Base-by-base conservation (phyloP, 1,140 invertebrate species). In the Drosophila watanabei region DNA sequence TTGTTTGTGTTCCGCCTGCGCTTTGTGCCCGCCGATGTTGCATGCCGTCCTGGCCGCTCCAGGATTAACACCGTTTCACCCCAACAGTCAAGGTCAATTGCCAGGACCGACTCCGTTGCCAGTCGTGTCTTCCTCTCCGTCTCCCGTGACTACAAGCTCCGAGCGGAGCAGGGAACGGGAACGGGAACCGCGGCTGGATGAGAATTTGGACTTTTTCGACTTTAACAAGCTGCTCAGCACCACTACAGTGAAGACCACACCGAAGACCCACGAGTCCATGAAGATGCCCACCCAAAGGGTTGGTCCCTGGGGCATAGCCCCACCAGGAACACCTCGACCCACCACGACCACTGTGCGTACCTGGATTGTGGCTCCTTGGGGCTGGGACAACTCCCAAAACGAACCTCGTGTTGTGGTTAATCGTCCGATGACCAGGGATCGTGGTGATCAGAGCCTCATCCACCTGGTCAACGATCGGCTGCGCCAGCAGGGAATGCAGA, bases 401-500 rank as follows among this genome's bases (percentile, higher is more conserved):
- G 39, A 51, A 37, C 56, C 71, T 2, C 30, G 46, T 18, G 51
- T 75, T 11, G 39, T 75, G 0, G 54, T 57, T 9, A 75, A 75
- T 18, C 56, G 33, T 0, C 68, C 68, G 0, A 24, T 52, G 35
- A 73, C 46, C 24, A 28, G 48, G 35, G 20, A 62, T 11, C 41
- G 16, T 16, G 32, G 24, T 0, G 32, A 52, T 5, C 41, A 24
- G 16, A 71, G 4, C 32, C 48, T 73, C 4, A 80, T 88, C 8
- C 60, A 72, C 0, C 30, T 71, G 56, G 84, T 89, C 41, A 89
- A 88, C 45, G 73, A 89, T 1, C 68, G 61, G 5, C 11, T 88
- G 51, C 77, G 81, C 1, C 69, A 81, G 37, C 84, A 78, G 46
- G 84, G 84, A 48, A 84, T 88, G 85, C 10, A 79, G 2, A 84